These are phyloP conservation scores for Bradynema listronoti DNA, from an alignment of 1,140 invertebrate species.

Conservation along the genomic window DNA sequence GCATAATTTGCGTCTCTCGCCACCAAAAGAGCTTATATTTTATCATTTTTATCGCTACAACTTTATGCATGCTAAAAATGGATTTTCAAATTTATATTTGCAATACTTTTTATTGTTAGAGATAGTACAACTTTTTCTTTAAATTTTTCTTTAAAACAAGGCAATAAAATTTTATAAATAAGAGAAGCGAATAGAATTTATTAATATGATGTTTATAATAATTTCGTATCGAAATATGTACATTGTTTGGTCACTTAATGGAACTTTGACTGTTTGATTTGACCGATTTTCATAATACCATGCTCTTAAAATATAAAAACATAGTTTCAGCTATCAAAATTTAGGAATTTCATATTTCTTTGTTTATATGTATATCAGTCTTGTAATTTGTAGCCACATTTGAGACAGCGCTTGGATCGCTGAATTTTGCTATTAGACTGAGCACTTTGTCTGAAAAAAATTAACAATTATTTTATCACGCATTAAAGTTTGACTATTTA, in stretches of 20 bases:
- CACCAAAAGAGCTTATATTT: too few species aligned
- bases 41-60: too few species aligned
- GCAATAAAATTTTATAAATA: background rate
- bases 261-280: conserved; percentile 27
- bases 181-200: too few species aligned
- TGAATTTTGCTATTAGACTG: conserved; percentile 24
- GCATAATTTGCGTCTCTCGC: too few species aligned
- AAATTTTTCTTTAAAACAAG: background rate
- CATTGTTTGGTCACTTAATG: conserved; percentile 7
- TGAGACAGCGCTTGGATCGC: conserved; percentile 10
- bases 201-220: background rate
- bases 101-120: background rate
- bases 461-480: conserved; percentile 1
- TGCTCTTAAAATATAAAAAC: conserved; percentile 30
- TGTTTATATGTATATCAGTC: background rate
- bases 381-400: conserved; percentile 13
- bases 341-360: background rate
- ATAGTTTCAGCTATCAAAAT: conserved; percentile 6
- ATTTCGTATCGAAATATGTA: background rate
- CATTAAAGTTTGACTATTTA: conserved; percentile 12
- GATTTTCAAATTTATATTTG: too few species aligned
- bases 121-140: background rate
- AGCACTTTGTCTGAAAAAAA: conserved; percentile 16
- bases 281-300: conserved; percentile 21
- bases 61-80: too few species aligned